Conservation (phyloP, 2,797 vertebrate genomes). For the Rhinichthys osculus region DNA sequence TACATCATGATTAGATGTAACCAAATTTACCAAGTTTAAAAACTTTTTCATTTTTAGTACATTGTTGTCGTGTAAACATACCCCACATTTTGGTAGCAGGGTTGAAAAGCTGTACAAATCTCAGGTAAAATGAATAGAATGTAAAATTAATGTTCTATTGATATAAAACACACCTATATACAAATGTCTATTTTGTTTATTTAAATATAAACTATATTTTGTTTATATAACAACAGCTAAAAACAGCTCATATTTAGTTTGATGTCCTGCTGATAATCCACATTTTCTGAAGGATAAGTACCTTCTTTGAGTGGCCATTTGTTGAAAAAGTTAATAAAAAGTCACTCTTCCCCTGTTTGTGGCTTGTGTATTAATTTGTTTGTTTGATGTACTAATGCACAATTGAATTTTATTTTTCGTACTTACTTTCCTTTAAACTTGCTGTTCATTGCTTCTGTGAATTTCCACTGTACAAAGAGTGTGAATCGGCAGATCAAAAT, state of each 20-base stretch:
- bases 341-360: background rate
- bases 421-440: background rate
- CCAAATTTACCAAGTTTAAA: too few species aligned
- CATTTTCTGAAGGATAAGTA: background rate
- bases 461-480: background rate
- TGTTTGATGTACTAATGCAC: background rate
- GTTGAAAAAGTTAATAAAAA: background rate
- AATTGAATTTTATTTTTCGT: background rate
- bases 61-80: too few species aligned
- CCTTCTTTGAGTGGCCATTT: background rate
- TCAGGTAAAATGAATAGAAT: too few species aligned
- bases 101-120: background rate
- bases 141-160: too few species aligned
- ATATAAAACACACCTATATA: too few species aligned
- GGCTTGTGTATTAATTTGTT: background rate
- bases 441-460: background rate
- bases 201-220: too few species aligned
- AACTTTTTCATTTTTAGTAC: too few species aligned
- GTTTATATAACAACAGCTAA: background rate
- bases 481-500: background rate
- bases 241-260: background rate
- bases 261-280: background rate
- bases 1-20: background rate
- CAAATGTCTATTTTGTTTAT: too few species aligned
- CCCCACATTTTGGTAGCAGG: background rate